Evolutionary conservation across 2,888 invertebrate genomes (phyloP).

Genomic region (Cecidostiba fungosa): DNA sequence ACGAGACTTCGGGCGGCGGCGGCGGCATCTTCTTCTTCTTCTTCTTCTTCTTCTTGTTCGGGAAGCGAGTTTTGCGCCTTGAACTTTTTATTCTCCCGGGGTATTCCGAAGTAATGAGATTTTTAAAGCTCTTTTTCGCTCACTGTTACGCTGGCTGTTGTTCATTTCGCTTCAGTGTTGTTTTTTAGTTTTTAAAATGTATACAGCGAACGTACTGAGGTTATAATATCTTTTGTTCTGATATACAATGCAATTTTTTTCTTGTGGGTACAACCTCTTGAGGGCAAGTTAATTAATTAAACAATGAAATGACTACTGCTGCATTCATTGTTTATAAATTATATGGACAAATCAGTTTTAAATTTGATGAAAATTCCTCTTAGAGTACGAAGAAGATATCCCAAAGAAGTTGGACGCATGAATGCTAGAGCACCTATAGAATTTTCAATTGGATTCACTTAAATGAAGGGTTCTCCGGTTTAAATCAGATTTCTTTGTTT

Average conservation of each 20-base stretch:
- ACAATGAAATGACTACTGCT: no score
- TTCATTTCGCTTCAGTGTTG: conserved; percentile 19
- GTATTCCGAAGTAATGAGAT: conserved; percentile 46
- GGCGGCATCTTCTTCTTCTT: background rate
- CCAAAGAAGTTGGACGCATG: background rate
- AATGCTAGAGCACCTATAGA: background rate
- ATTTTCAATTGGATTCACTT: conserved; percentile 38
- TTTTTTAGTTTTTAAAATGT: background rate
- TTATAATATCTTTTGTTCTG: no score
- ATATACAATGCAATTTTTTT: no score
- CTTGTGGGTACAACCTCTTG: no score
- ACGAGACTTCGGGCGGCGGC: conserved; percentile 36
- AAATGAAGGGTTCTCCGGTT: background rate
- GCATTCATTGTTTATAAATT: no score
- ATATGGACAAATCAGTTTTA: no score
- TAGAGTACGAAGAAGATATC: background rate
- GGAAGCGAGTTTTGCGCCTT: conserved; percentile 29
- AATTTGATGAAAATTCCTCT: background rate
- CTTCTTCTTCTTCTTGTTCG: conserved; percentile 31
- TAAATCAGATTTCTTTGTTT: conserved; percentile 36
- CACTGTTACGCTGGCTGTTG: background rate
- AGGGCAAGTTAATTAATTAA: no score
- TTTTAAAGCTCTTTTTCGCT: conserved; percentile 38
- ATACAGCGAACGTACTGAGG: no score
- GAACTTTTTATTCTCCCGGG: conserved; percentile 35